A percentile compares a stretch with the other conserved stretches of the same genome.
phyloP scores from a whole-genome alignment of 2,888 invertebrate species.

The Apeira syringaria region DNA sequence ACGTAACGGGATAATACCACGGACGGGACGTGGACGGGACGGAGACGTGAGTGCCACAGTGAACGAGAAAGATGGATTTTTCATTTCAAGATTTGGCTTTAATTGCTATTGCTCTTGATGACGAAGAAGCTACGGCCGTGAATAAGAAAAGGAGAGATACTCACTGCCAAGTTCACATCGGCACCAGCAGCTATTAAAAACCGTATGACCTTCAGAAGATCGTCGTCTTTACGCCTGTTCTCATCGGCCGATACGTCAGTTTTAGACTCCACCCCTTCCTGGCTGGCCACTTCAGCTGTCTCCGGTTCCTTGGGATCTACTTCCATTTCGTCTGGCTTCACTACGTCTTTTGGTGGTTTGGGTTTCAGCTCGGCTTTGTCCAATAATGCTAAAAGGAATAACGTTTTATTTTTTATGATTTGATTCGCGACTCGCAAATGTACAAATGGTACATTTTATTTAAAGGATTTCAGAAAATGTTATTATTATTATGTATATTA shows the following conservation, averaged over 20 bases:
- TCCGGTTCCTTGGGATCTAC: constrained; percentile 31
- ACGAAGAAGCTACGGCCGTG: too few relatives aligned
- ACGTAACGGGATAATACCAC: too few relatives aligned
- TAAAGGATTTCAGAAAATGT: too few relatives aligned
- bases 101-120: too few relatives aligned
- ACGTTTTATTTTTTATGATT: neutral
- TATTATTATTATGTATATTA: too few relatives aligned
- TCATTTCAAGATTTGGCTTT: too few relatives aligned
- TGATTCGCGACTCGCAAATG: too few relatives aligned
- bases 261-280: constrained; percentile 27
- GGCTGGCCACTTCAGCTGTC: constrained; percentile 22
- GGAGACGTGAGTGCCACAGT: too few relatives aligned
- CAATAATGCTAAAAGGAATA: constrained; percentile 43
- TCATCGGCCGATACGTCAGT: constrained; percentile 28
- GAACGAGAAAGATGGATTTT: too few relatives aligned
- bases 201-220: constrained; percentile 71
- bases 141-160: too few relatives aligned
- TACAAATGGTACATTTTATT: too few relatives aligned
- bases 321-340: constrained; percentile 26
- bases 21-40: too few relatives aligned
- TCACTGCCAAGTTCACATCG: constrained; percentile 88
- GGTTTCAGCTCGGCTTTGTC: constrained; percentile 45
- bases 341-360: constrained; percentile 30
- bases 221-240: constrained; percentile 46
- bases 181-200: constrained; percentile 92